Percentiles rank a stretch among this genome's conserved stretches.
Evolutionary conservation across 1,140 invertebrate species (phyloP).

Genomic region (Pachypeltis micranthus): DNA sequence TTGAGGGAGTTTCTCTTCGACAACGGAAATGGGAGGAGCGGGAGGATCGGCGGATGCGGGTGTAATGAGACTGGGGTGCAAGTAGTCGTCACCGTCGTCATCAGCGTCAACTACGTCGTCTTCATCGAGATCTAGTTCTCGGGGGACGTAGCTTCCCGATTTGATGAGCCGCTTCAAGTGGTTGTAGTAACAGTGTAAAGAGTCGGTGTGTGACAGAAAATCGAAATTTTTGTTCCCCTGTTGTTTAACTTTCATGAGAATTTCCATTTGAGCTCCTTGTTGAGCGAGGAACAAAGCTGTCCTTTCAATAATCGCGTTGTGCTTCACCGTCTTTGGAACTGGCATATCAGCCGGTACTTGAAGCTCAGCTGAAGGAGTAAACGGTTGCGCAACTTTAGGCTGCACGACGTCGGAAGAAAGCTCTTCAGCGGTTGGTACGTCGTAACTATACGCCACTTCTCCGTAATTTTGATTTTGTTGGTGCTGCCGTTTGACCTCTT

Average conservation of each 20-base stretch:
- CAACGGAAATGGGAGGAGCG: background rate
- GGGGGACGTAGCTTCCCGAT: constrained; percentile 51
- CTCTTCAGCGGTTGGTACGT: constrained; percentile 34
- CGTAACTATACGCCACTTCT: constrained; percentile 71
- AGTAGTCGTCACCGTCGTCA: constrained; percentile 42
- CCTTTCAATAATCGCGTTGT: constrained; percentile 90
- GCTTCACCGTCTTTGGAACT: constrained; percentile 80
- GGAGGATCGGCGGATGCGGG: constrained; percentile 25
- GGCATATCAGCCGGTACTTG: constrained; percentile 58
- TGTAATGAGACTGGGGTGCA: constrained; percentile 60
- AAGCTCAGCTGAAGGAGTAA: constrained; percentile 53
- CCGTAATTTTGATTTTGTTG: constrained; percentile 44
- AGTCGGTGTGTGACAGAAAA: constrained; percentile 78
- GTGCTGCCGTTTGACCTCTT: constrained; percentile 13
- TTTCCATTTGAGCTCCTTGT: constrained; percentile 96
- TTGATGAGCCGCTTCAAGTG: constrained; percentile 71
- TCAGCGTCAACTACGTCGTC: constrained; percentile 10
- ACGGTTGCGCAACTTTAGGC: constrained; percentile 47
- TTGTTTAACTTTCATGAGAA: constrained; percentile 94
- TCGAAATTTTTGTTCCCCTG: constrained; percentile 84
- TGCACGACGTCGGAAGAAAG: constrained; percentile 40
- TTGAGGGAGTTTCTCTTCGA: background rate
- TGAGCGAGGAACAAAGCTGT: constrained; percentile 86
- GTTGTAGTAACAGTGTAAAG: constrained; percentile 82
- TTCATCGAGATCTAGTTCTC: constrained; percentile 11